Percentiles rank a stretch among this genome's conserved stretches.
Conservation (phyloP, 1,140 invertebrate species). For the Cotesia typhae region DNA sequence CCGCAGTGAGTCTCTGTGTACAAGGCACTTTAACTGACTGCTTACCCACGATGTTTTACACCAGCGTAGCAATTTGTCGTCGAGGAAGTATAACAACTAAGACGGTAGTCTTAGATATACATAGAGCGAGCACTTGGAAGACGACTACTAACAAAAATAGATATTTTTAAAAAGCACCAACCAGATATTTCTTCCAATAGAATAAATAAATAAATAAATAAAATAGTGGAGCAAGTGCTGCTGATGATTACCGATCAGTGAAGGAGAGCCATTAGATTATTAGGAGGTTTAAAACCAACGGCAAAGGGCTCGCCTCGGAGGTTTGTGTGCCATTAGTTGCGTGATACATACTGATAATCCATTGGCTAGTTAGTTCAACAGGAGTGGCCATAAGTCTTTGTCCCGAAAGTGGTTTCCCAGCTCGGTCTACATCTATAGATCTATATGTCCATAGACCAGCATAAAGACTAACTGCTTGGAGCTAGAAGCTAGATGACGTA, state of each 20-base stretch:
- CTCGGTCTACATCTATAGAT: neutral
- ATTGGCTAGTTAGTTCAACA: slow-evolving; percentile 10
- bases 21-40: slow-evolving; percentile 30
- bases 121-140: no score
- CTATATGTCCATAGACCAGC: neutral
- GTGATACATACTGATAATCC: neutral
- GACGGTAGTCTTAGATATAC: slow-evolving; percentile 6
- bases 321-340: neutral
- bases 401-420: neutral
- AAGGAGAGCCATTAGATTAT: no score
- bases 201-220: no score
- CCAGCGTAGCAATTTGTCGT: slow-evolving; percentile 11
- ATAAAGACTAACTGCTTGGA: neutral
- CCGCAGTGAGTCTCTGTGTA: slow-evolving; percentile 23
- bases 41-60: slow-evolving; percentile 13
- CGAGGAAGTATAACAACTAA: no score
- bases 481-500: slow-evolving; percentile 24
- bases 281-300: no score
- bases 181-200: no score
- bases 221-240: no score
- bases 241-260: no score
- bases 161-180: no score
- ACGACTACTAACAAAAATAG: no score
- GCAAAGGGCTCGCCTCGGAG: no score
- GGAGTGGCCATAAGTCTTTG: slow-evolving; percentile 12